Base-by-base conservation (phyloP, 2,888 invertebrate genomes). In the Piscicola geometra region DNA sequence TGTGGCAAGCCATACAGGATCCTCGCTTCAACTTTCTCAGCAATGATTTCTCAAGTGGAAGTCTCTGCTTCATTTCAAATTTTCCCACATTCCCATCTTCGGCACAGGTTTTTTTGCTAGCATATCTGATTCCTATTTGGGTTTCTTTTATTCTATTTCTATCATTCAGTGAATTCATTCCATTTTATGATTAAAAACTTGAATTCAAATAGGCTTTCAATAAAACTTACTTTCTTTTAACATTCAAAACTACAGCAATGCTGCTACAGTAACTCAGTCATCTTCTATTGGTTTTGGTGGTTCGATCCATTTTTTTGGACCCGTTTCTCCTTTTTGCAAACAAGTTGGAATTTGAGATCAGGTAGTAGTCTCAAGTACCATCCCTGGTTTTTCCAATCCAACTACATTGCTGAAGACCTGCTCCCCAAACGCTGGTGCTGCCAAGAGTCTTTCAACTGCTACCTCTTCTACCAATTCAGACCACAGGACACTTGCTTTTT, bases 1-100 rank as follows among this genome's bases (percentile, higher is more conserved):
- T 75, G n/a, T 76, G 76, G 76, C 76, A 76, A 50, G 76, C 76
- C 33, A 68, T 75, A 0, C 41, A 50, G 35, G 76, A 76, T 60
- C 70, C 75, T 1, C 50, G 70, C 0, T 76, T 74, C 66, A 33
- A 28, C 1, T 56, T 41, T 9, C 67, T 75, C 68, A 1, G 1
- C 12, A 33, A 33, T 33, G 36, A 64, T 18, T 73, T 1, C 21
- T 28, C 21, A 30, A 36, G 28, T 1, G 41, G 52, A 1, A 47
- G 33, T 41, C 18, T 67, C 30, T 76, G 76, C 35, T 75, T 36
- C 28, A 52, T 52, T 32, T 18, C 68, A 3, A 32, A 41, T 33
- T 76, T 75, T 52, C 67, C 75, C 3, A 30, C 47, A 5, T 76
- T 60, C 60, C 12, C 47, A 18, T 36, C 71, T 1, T 71, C 64